These are phyloP conservation scores for Brachyptera risi DNA, from an alignment of 2,888 invertebrate genomes.

Conservation along the genomic window DNA sequence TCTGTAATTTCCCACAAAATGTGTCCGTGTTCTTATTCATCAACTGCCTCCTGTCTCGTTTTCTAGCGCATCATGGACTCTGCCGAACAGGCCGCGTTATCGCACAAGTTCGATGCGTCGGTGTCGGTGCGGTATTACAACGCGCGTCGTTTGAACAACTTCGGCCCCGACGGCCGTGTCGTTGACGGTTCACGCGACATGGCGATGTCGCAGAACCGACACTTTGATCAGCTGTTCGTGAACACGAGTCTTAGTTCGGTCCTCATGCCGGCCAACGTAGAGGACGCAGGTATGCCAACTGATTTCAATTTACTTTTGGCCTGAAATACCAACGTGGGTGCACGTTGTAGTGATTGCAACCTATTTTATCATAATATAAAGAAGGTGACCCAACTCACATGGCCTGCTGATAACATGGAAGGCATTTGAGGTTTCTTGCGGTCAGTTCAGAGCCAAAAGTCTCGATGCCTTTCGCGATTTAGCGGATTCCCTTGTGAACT, in stretches of 20 bases:
- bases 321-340: too few species aligned
- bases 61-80: slow-evolving; percentile 87
- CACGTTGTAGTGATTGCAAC: too few species aligned
- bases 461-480: too few species aligned
- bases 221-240: slow-evolving; percentile 82
- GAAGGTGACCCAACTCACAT: too few species aligned
- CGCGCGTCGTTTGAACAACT: slow-evolving; percentile 75
- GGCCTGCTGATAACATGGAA: too few species aligned
- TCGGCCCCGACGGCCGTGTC: slow-evolving; percentile 69
- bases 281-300: slow-evolving; percentile 56
- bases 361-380: too few species aligned
- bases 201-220: slow-evolving; percentile 68
- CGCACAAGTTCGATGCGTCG: slow-evolving; percentile 47
- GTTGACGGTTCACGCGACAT: slow-evolving; percentile 67
- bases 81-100: slow-evolving; percentile 80
- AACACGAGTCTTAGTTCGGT: slow-evolving; percentile 83
- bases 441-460: too few species aligned
- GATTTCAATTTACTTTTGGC: not conserved
- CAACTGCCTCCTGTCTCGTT: too few species aligned
- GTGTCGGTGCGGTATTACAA: slow-evolving; percentile 63
- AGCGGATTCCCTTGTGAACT: too few species aligned
- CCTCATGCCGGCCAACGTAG: slow-evolving; percentile 78
- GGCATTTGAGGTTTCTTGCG: too few species aligned
- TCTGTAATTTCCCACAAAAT: too few species aligned
- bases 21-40: too few species aligned